phyloP scores from a whole-genome alignment of 2,797 vertebrate species.

The Lophotriccus pileatus region DNA sequence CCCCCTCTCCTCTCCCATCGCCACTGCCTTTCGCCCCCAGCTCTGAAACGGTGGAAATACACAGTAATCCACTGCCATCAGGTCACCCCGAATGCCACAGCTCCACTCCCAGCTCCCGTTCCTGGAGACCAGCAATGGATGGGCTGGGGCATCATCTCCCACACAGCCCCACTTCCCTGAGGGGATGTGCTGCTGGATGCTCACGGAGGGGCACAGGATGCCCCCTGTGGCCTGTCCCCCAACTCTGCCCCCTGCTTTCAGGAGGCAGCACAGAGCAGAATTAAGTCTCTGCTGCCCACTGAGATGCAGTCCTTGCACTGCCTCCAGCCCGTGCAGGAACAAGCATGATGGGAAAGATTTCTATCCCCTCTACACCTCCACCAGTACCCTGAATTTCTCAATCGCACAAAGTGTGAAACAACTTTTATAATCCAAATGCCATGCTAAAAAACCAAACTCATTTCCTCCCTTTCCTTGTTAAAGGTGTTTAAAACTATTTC shows the following conservation, averaged over 20 bases:
- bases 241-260: neutral
- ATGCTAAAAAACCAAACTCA: neutral
- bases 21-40: neutral
- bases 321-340: neutral
- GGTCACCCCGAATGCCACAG: neutral
- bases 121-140: accelerated
- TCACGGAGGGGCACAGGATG: neutral
- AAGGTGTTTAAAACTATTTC: conserved; percentile 34
- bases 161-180: neutral
- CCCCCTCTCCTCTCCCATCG: neutral
- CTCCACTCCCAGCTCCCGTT: neutral
- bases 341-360: neutral
- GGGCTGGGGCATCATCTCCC: neutral
- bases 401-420: neutral
- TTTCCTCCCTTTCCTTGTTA: conserved; percentile 42
- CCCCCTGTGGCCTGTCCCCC: neutral
- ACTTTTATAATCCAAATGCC: neutral
- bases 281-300: neutral
- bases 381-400: neutral
- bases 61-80: neutral
- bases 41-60: neutral
- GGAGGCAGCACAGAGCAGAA: neutral
- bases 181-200: neutral
- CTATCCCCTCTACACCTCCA: neutral
- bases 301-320: neutral